phyloP scores from a whole-genome alignment of 1,140 invertebrate genomes.

The Paraescarpia echinospica region DNA sequence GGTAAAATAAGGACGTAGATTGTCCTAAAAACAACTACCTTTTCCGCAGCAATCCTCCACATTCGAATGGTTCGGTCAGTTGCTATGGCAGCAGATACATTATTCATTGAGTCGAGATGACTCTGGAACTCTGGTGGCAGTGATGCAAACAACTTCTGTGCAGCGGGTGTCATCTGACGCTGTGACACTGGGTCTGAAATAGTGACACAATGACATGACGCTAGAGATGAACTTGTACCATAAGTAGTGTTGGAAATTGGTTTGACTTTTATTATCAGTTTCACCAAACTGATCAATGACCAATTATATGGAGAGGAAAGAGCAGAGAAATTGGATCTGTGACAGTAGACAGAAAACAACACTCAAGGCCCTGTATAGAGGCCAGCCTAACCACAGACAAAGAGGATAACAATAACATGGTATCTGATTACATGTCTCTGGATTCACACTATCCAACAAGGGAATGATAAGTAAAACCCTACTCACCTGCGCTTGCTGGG shows the following conservation, averaged over 20 bases:
- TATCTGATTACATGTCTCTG: not conserved
- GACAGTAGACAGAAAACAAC: too few species aligned
- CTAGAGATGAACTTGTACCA: not conserved
- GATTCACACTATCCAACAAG: not conserved
- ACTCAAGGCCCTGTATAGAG: too few species aligned
- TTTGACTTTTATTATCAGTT: too few species aligned
- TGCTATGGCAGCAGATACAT: conserved; percentile 47
- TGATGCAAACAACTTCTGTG: not conserved
- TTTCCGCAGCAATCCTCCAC: conserved; percentile 53
- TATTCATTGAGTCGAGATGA: conserved; percentile 10
- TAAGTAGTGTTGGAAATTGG: too few species aligned
- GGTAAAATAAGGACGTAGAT: not conserved
- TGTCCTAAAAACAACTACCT: not conserved
- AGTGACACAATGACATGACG: not conserved
- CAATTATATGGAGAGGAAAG: too few species aligned
- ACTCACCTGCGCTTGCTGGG: not conserved
- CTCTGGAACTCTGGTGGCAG: conserved; percentile 8
- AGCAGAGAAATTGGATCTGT: too few species aligned
- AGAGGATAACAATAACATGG: not conserved
- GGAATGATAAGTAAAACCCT: not conserved
- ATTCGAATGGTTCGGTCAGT: conserved; percentile 44
- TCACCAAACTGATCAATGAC: too few species aligned
- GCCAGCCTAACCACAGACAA: not conserved
- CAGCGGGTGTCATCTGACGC: not conserved
- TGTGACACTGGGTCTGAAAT: not conserved